These are phyloP conservation scores for Cuculus canorus DNA, from an alignment of 2,797 vertebrate species.

Conservation along the genomic window DNA sequence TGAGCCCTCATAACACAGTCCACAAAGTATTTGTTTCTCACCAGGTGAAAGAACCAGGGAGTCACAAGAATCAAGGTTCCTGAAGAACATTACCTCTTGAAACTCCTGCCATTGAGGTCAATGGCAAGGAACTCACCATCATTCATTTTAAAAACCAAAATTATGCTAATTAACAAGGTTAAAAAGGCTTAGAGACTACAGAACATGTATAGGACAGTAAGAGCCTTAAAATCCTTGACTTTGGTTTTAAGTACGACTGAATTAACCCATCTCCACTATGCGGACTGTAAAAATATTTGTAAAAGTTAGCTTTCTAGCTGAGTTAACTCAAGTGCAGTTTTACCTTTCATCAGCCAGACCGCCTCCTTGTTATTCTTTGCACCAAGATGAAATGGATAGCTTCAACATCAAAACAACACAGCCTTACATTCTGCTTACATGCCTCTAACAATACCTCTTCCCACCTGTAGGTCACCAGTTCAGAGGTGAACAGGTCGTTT, in stretches of 20 bases:
- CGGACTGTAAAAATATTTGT: slow-evolving; percentile 31
- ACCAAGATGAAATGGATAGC: slow-evolving; percentile 83
- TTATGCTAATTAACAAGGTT: not conserved
- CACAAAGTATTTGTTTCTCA: not conserved
- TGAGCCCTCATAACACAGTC: not conserved
- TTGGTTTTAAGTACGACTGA: slow-evolving; percentile 2
- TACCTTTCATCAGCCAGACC: slow-evolving; percentile 61
- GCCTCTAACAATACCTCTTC: slow-evolving; percentile 84
- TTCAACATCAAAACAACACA: slow-evolving; percentile 83
- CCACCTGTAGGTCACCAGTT: slow-evolving; percentile 91
- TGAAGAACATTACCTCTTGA: not conserved
- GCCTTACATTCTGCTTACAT: slow-evolving; percentile 78
- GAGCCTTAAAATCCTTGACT: not conserved
- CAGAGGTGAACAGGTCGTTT: slow-evolving; percentile 76
- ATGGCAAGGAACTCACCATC: not conserved
- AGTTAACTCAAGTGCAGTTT: slow-evolving; percentile 42
- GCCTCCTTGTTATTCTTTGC: slow-evolving; percentile 76
- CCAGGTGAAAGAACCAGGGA: not conserved
- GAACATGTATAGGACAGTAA: not conserved
- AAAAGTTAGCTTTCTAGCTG: slow-evolving; percentile 17
- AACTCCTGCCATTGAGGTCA: not conserved
- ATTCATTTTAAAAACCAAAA: not conserved
- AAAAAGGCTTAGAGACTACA: not conserved
- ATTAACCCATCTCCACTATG: not conserved
- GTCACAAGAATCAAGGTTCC: not conserved